Percentiles rank a stretch among this genome's conserved stretches.
Conservation (phyloP, 2,797 vertebrate genomes). For the Sphenodon punctatus region DNA sequence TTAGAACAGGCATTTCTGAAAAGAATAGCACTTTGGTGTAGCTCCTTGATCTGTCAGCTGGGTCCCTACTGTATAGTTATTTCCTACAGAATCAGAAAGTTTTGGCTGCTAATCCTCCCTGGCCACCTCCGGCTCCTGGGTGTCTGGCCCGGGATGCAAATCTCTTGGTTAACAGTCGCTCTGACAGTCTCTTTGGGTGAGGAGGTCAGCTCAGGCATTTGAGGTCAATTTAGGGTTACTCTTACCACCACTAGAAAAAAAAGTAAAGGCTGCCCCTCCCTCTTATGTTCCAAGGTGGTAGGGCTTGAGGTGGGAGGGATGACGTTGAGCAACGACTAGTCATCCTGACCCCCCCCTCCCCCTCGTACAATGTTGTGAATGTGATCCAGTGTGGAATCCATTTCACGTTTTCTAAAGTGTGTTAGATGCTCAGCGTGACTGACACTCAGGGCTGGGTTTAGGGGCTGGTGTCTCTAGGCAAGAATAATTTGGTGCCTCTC, state of each 20-base stretch:
- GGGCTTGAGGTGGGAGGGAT: neutral
- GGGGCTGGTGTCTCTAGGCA: neutral
- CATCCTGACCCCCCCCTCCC: neutral
- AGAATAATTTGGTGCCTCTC: neutral
- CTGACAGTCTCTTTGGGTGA: conserved; percentile 21
- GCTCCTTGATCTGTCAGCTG: accelerated
- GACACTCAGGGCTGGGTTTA: accelerated
- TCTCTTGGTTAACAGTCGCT: conserved; percentile 22
- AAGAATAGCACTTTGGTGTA: accelerated
- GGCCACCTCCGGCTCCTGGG: conserved; percentile 47
- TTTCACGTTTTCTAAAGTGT: neutral
- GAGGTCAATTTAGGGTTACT: conserved; percentile 38
- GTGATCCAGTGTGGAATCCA: neutral
- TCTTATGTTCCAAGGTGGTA: neutral
- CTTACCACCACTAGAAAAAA: neutral
- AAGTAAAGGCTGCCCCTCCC: neutral
- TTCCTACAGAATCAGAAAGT: neutral
- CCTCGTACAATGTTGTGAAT: neutral
- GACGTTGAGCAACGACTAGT: accelerated
- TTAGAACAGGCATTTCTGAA: accelerated
- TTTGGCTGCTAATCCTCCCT: conserved; percentile 38
- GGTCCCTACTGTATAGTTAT: neutral
- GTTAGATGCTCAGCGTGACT: neutral
- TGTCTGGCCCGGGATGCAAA: conserved; percentile 45
- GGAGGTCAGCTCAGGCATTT: conserved; percentile 59